Percentiles rank a stretch among this genome's conserved stretches.
These are phyloP conservation scores for Halcyon smyrnensis DNA, from an alignment of 2,797 vertebrate species.

Conservation along the genomic window DNA sequence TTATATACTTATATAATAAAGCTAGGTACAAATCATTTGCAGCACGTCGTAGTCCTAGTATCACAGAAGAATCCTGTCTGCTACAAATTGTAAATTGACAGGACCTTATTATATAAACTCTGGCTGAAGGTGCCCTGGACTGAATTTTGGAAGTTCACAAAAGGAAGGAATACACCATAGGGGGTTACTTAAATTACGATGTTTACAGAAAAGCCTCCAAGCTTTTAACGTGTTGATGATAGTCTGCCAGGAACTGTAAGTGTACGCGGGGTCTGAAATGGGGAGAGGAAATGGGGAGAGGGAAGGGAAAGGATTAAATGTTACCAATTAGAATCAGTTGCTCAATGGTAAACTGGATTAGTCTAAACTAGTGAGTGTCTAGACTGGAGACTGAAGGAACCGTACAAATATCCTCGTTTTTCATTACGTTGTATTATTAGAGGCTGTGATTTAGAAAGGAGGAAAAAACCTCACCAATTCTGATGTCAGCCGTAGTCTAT, in stretches of 20 bases:
- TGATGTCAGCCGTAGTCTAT: conserved; percentile 25
- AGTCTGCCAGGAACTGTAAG: conserved; percentile 24
- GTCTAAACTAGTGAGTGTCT: conserved; percentile 47
- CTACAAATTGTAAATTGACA: neutral
- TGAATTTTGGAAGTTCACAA: neutral
- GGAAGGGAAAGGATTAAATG: conserved; percentile 4
- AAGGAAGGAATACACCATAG: neutral
- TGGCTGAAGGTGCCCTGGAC: neutral
- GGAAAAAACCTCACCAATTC: conserved; percentile 4
- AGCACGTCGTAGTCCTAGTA: neutral
- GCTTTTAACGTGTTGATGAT: neutral
- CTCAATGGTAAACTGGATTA: conserved; percentile 43
- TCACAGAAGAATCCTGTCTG: neutral
- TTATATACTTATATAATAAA: neutral
- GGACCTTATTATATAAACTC: neutral
- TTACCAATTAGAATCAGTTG: conserved; percentile 32
- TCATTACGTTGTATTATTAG: conserved; percentile 31
- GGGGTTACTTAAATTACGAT: neutral
- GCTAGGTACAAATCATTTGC: neutral
- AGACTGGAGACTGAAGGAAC: conserved; percentile 50
- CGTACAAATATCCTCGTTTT: neutral
- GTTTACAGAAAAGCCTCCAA: conserved; percentile 19
- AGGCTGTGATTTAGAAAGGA: conserved; percentile 7
- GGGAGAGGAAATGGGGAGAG: neutral
- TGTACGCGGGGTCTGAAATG: neutral